Evolutionary conservation across 2,888 invertebrate species (phyloP).

Genomic region (Caenorhabditis parvicauda): DNA sequence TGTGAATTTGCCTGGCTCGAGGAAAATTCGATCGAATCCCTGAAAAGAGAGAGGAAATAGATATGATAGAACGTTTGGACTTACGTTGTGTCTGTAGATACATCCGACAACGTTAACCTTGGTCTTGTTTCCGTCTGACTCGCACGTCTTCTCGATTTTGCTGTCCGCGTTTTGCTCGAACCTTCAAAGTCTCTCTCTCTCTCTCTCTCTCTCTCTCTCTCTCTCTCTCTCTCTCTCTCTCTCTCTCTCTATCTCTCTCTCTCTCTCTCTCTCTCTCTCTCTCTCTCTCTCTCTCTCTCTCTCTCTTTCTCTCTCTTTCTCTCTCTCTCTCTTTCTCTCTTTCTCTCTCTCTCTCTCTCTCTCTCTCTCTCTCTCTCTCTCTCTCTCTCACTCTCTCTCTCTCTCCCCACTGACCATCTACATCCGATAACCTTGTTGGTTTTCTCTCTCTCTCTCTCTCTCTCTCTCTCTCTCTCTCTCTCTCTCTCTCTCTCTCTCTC

Average conservation of each 20-base stretch:
- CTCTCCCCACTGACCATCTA: conserved; percentile 41
- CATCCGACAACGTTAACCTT: conserved; percentile 50
- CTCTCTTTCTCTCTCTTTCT: too few species aligned
- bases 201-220: not conserved
- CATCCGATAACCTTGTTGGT: conserved; percentile 56
- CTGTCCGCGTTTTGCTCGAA: conserved; percentile 32
- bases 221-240: not conserved
- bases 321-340: too few species aligned
- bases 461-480: too few species aligned
- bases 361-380: not conserved
- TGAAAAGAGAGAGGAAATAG: conserved; percentile 2
- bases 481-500: too few species aligned
- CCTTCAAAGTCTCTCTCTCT: too few species aligned
- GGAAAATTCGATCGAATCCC: conserved; percentile 52
- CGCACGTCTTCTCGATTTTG: conserved; percentile 55
- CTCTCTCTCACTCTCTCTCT: not conserved
- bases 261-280: too few species aligned
- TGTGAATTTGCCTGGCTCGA: conserved; percentile 48
- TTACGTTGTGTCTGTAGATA: conserved; percentile 47
- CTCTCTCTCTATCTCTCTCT: not conserved
- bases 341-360: not conserved
- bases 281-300: too few species aligned
- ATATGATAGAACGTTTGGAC: not conserved
- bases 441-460: not conserved
- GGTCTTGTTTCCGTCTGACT: conserved; percentile 34